Base-by-base conservation (phyloP, 2,888 invertebrate species). In the Cheilosia vulpina region DNA sequence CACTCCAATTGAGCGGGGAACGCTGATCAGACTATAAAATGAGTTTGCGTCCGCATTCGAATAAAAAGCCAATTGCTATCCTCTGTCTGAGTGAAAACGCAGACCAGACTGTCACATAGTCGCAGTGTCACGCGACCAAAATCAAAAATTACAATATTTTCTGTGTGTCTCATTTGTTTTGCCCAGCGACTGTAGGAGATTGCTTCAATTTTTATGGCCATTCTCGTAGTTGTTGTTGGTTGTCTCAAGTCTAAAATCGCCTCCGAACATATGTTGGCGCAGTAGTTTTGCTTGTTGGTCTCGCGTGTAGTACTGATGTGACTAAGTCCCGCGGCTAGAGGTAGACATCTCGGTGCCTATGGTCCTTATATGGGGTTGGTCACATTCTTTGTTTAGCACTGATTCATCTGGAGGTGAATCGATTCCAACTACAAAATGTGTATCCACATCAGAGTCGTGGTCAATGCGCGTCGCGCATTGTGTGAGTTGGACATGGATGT, bases 281-380 rank as follows among this genome's bases (percentile, higher is more conserved):
- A 62, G 19, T 24, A 17, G 69, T 79, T 79, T 63, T 73, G 72
- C 78, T 68, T 63, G 72, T 73, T 68, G 55, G 34, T 66, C 63
- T 71, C 58, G 81, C 68, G 81, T 75, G 71, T 69, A 65, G 9
- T 63, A 60, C 50, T 47, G 50, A 47, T 84, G 55, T 77, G 85
- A 81, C 71, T 77, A 68, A 85, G 66, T 72, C 66, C 38, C 47
- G 43, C 47, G 43, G 55, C 43, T 76, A 62, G 52, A 52, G 75
- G 72, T 72, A 85, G 85, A 85, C 85, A 80, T 81, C 76, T 71
- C 52, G 85, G 81, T 72, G 85, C 85, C 85, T 57, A n/a, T n/a
- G 71, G 76, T 77, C 85, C 85, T 81, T 72, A 50, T 72, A 85
- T 69, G 81, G 85, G 55, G 53, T 71, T 81, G 71, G 80, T 72